Evolutionary conservation across 2,113 vertebrate species (phyloP).

Genomic region (Paradoxurus hermaphroditus): DNA sequence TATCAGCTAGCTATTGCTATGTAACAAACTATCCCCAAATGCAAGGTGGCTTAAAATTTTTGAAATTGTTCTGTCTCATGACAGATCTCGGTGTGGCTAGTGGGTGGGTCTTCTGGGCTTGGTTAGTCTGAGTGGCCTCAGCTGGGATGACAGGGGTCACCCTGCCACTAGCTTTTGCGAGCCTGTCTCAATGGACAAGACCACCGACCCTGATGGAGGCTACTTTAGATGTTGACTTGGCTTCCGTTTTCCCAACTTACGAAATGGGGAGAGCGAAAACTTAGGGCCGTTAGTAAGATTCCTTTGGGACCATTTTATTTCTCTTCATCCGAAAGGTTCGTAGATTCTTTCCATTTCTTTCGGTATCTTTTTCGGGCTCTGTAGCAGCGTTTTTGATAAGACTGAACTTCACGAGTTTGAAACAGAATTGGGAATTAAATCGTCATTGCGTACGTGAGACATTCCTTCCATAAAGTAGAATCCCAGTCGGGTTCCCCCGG

Average conservation of each 20-base stretch:
- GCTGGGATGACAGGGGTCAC: background rate
- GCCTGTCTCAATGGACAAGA: background rate
- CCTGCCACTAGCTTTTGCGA: too few species aligned
- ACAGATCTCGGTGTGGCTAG: background rate
- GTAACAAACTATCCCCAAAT: accelerated
- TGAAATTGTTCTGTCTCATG: background rate
- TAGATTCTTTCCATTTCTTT: accelerated
- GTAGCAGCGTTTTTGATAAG: background rate
- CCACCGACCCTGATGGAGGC: accelerated
- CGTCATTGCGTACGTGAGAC: accelerated
- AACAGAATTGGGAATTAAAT: background rate
- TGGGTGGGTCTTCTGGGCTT: background rate
- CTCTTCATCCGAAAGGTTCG: accelerated
- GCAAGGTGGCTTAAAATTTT: too few species aligned
- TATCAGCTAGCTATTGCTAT: background rate
- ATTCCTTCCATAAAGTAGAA: accelerated
- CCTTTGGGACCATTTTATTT: background rate
- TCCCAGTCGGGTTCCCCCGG: background rate
- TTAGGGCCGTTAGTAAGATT: accelerated
- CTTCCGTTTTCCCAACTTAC: background rate
- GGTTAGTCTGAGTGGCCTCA: too few species aligned
- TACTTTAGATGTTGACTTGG: too few species aligned
- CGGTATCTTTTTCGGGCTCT: too few species aligned
- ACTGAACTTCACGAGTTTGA: background rate
- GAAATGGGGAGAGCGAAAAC: accelerated